Base-by-base conservation (phyloP, 2,797 vertebrate genomes). In the Cuniculus paca region DNA sequence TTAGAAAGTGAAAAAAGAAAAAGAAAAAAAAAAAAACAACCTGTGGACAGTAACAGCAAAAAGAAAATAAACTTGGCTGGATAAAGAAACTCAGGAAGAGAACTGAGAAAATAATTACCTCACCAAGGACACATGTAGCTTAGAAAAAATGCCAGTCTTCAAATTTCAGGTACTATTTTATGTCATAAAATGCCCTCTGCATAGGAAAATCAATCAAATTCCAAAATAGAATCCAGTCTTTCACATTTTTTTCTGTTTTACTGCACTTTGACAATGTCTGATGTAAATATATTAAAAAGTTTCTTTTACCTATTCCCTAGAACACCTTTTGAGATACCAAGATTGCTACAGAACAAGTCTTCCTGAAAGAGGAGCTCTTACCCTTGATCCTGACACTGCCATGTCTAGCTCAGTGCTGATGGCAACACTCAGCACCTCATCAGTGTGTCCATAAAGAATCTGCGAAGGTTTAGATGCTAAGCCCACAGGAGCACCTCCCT, bases 391-490 rank as follows among this genome's bases (percentile, higher is more conserved):
- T 68, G 99, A 99, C 50, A 99, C 99, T 0, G 99, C 99, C 99
- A 99, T 99, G 97, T 99, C 99, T 96, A 99, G 98, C 97, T 99
- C 99, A 10, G 99, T 99, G 98, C 99, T 99, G 98, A 99, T 99
- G 83, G 98, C 98, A 74, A 99, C 99, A 84, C 99, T 99, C 0
- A 99, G 97, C 93, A 99, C 99, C 97, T 99, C 99, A 4, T 99
- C 99, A 0, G 99, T 99, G 98, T 99, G 99, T 92, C 99, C 99
- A 0, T 99, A 99, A 26, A 99, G 98, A 97, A 99, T 99, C 98
- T 99, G 99, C 63, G 99, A 98, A 0, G 99, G 99, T 98, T 99
- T 99, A 94, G 99, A 98, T 93, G 98, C 98, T 94, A 99, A 98
- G 54, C 99, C 99, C 75, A 99, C 98, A 2, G 99, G 99, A 96